Evolutionary conservation across 2,797 vertebrate genomes (phyloP), one percentile per base, ranked within the genome.

Genomic region (Dicrostonyx torquatus): DNA sequence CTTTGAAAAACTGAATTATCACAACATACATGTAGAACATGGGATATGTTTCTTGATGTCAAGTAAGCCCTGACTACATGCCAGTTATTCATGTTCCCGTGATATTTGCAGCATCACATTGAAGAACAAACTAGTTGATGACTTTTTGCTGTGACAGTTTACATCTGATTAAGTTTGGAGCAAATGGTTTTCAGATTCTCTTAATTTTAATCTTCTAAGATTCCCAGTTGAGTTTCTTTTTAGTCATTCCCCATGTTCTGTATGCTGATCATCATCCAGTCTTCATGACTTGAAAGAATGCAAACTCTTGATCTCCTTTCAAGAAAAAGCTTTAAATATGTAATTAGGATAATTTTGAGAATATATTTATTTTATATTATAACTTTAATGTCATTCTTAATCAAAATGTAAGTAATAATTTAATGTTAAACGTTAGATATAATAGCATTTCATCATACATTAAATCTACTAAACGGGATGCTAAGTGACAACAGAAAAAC

Each of bases 371-470:
- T 87, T 87, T 85, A 26, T 70, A 72, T 29, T 82, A 24, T 20
- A 93, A 7, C 58, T 88, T 93, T 93, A 91, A 20, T 86, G 18
- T 68, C 89, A 82, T 1, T 77, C 45, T 31, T 82, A 70, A n/a
- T 70, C n/a, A 93, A 94, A 94, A 58, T 89, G 76, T 45, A 75
- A 80, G 79, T 53, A 40, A 85, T 62, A 3, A 48, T 70, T 94
- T 53, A 50, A 80, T 2, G 22, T 68, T 85, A 48, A 66, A 68
- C 12, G 82, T n/a, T 84, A 94, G 37, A 20, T 13, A 53, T 66
- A 68, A 48, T 66, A 12, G 1, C 34, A n/a, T 48, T 82, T 82
- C 45, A 0, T 68, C 64, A 92, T 64, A 45, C 82, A 83, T 75
- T 78, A 15, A 85, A 31, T 64, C 13, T 83, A 64, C 24, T 82